Base-by-base conservation (phyloP, 1,140 invertebrate species). In the Formica exsecta region DNA sequence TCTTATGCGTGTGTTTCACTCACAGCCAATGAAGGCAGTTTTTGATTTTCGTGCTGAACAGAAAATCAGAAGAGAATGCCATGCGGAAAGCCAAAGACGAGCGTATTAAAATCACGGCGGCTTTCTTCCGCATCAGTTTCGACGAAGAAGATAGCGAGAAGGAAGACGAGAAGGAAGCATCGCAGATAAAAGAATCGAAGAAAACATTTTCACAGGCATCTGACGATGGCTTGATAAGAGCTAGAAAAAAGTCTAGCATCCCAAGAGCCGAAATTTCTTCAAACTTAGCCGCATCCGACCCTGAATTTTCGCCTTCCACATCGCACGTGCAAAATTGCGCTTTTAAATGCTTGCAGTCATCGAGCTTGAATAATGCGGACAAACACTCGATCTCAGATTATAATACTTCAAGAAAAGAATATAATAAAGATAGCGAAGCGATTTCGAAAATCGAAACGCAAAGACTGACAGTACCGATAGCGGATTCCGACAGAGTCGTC, bases 11-110 rank as follows among this genome's bases (percentile, higher is more conserved):
- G n/a, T 54, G 19, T 44, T 59, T 71, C 57, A n/a, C 38, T 57
- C 41, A 11, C 19, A 71, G 22, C 48, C 25, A 36, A 59, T 57
- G 13, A 70, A 80, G 13, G 8, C 3, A 22, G 38, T 68, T 70
- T 57, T 77, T 16, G 13, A 61, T 64, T 76, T 13, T 79, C 22
- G 48, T 68, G 29, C 83, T 85, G 76, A 87, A 88, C 81, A 32
- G 48, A 75, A 44, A 84, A 7, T n/a, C 68, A 79, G 41, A 76
- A 88, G 91, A 91, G 90, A 92, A 94, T 92, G 92, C 93, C 61
- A 94, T 94, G 94, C 92, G 87, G 92, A 94, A 92, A 77, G 87
- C 85, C 59, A 79, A 90, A 76, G 77, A 87, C 41, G 86, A 87
- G 25, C 85, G 85, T 36, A 36, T 84, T 76, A 90, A 84, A 80